phyloP scores from a whole-genome alignment of 2,888 invertebrate species.

The Ypsolopha sequella region DNA sequence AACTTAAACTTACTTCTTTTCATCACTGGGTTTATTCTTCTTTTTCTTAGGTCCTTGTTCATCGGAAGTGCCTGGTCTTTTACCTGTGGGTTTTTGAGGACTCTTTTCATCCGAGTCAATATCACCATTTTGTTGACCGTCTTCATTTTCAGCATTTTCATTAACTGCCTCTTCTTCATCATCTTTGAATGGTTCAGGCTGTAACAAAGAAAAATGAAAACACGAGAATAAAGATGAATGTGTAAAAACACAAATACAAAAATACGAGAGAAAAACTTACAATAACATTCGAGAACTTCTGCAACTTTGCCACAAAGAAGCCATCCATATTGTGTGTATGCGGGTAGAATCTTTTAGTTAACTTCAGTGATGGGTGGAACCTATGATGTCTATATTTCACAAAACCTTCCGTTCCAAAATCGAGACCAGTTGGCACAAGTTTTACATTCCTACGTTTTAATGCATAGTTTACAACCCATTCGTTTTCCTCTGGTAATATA shows the following conservation, averaged over 20 bases:
- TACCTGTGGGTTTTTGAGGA: conserved; percentile 19
- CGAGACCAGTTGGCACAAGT: conserved; percentile 91
- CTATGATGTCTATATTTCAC: conserved; percentile 86
- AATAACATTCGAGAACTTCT: conserved; percentile 90
- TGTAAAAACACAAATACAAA: not conserved
- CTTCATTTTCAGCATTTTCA: conserved; percentile 20
- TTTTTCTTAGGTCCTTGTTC: conserved; percentile 30
- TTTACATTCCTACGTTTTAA: conserved; percentile 94
- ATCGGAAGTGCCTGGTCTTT: conserved; percentile 27
- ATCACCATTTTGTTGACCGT: conserved; percentile 33
- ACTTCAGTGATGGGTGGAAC: conserved; percentile 91
- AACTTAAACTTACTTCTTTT: no score
- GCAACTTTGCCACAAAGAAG: conserved; percentile 98
- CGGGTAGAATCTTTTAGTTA: conserved; percentile 94
- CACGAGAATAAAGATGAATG: not conserved
- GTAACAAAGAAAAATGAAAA: conserved; percentile 14
- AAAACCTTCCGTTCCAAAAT: conserved; percentile 97
- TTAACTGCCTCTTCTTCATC: conserved; percentile 42
- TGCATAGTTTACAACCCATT: conserved; percentile 96
- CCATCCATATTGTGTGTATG: conserved; percentile 99
- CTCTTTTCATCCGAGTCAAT: conserved; percentile 22
- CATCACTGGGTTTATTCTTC: conserved; percentile 26
- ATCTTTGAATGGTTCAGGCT: conserved; percentile 59
- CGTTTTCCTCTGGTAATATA: conserved; percentile 97
- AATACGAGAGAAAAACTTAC: conserved; percentile 35